phyloP scores from a whole-genome alignment of 2,888 invertebrate genomes.

The Hyalella azteca region DNA sequence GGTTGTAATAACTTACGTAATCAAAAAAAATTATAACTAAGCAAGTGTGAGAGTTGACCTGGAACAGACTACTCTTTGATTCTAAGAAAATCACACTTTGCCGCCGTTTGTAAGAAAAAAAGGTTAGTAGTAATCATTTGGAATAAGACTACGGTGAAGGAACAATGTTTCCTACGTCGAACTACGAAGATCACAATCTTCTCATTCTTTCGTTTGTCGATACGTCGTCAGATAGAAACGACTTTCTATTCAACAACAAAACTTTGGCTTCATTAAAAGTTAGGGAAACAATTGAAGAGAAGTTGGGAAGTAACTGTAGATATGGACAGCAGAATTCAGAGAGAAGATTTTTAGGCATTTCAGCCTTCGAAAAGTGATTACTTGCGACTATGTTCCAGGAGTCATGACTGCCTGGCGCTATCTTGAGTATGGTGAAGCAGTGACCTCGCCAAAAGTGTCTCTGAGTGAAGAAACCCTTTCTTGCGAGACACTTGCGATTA shows the following conservation, averaged over 20 bases:
- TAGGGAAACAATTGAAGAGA: background rate
- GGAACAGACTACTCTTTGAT: no score
- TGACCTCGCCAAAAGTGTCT: no score
- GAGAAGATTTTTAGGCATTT: slow-evolving; percentile 6
- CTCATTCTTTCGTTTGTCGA: background rate
- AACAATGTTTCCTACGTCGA: slow-evolving; percentile 1
- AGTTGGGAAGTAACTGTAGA: background rate
- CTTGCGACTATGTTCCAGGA: slow-evolving; percentile 12
- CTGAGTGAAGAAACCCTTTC: no score
- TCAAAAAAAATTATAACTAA: no score
- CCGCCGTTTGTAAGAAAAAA: no score
- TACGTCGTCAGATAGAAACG: background rate
- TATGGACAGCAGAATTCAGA: slow-evolving; percentile 17
- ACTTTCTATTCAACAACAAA: background rate
- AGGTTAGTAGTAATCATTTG: no score
- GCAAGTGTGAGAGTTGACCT: no score
- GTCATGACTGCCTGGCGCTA: slow-evolving; percentile 34
- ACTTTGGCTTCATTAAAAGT: background rate
- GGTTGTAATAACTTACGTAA: no score
- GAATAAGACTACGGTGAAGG: background rate
- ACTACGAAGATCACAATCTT: slow-evolving; percentile 7
- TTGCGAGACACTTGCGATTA: no score
- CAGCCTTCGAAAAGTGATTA: background rate
- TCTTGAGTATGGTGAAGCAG: background rate
- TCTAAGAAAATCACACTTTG: no score